phyloP scores from a whole-genome alignment of 2,113 vertebrate genomes.

The Miniopterus natalensis region DNA sequence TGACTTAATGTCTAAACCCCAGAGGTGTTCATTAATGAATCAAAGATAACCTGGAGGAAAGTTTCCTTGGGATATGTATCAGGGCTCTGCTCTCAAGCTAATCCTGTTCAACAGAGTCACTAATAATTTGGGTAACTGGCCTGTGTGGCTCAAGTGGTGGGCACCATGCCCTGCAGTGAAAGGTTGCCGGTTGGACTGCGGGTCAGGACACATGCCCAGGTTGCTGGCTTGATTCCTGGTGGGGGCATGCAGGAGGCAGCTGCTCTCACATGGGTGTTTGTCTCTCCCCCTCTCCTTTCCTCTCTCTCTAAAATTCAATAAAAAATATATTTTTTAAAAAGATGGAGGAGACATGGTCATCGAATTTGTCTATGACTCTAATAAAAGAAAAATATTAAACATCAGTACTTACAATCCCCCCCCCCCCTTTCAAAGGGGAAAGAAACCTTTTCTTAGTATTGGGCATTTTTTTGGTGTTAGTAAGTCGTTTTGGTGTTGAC shows the following conservation, averaged over 20 bases:
- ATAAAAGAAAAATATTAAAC: neutral
- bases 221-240: too few species aligned
- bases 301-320: too few species aligned
- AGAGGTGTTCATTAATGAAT: neutral
- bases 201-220: too few species aligned
- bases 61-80: neutral
- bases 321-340: neutral
- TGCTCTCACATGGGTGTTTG: too few species aligned
- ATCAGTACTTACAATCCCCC: neutral
- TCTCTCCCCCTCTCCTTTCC: too few species aligned
- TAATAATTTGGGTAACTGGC: neutral
- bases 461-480: neutral
- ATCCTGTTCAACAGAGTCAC: neutral
- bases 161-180: too few species aligned
- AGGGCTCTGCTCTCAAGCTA: neutral
- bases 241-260: too few species aligned
- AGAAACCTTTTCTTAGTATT: neutral
- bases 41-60: neutral
- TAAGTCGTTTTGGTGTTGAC: neutral
- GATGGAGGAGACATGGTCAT: neutral
- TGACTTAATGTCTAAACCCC: neutral
- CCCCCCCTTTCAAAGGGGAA: neutral
- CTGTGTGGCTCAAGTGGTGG: too few species aligned
- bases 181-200: too few species aligned
- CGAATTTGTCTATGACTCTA: neutral